Conservation (phyloP, 2,797 vertebrate genomes). For the Ceryle rudis region DNA sequence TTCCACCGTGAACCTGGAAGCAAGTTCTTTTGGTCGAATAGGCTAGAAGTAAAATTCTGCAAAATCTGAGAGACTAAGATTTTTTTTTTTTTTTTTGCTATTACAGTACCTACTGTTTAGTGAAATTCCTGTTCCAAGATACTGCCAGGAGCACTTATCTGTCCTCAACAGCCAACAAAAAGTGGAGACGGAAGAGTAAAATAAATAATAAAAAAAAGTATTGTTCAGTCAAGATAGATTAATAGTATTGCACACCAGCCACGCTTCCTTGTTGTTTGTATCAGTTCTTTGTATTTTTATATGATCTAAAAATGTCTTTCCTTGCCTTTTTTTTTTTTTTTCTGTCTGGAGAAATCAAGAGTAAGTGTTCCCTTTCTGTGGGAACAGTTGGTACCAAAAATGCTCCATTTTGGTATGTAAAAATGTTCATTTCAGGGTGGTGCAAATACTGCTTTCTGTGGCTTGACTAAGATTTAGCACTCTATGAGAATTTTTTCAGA, state of each 20-base stretch:
- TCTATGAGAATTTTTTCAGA: neutral
- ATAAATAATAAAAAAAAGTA: neutral
- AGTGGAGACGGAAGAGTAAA: constrained; percentile 4
- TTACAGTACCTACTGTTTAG: neutral
- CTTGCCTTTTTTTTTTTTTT: neutral
- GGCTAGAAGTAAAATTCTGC: neutral
- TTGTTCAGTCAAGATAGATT: constrained; percentile 36
- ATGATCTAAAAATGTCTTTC: constrained; percentile 26
- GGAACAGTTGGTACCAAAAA: neutral
- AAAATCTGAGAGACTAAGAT: neutral
- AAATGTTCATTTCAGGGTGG: neutral
- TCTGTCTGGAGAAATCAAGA: neutral
- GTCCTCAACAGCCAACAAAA: constrained; percentile 35
- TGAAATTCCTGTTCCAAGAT: neutral
- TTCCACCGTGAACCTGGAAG: neutral
- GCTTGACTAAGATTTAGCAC: neutral
- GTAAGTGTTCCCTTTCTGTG: neutral
- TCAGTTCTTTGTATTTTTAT: constrained; percentile 35
- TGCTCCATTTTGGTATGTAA: neutral
- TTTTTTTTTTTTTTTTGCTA: neutral
- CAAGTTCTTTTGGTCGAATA: neutral
- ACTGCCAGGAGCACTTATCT: constrained; percentile 24
- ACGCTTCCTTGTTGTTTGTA: constrained; percentile 34
- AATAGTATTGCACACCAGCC: constrained; percentile 19
- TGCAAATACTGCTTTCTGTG: neutral